Evolutionary conservation across 2,113 vertebrate genomes (phyloP).

Genomic region (Cyprinodon tularosa): DNA sequence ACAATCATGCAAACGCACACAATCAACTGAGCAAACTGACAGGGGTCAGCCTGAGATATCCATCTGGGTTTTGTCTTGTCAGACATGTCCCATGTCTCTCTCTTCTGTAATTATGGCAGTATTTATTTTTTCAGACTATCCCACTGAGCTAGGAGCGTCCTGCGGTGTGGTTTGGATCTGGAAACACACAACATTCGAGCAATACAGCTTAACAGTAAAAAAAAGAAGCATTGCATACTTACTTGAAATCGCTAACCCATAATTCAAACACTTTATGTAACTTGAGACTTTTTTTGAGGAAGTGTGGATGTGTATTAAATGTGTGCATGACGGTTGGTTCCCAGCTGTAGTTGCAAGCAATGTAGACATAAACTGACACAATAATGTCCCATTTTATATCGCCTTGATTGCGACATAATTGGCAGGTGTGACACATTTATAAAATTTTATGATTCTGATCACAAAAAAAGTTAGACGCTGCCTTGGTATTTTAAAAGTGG

Average conservation of each 20-base stretch:
- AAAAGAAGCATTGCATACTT: constrained; percentile 46
- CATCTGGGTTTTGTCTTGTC: constrained; percentile 85
- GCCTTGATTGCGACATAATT: constrained; percentile 21
- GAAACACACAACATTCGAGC: constrained; percentile 71
- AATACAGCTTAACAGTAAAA: constrained; percentile 71
- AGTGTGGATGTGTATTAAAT: constrained; percentile 24
- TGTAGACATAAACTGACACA: constrained; percentile 30
- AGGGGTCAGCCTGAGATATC: constrained; percentile 71
- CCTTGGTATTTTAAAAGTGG: background rate
- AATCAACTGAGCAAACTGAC: constrained; percentile 14
- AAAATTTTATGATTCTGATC: background rate
- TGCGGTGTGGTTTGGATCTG: constrained; percentile 75
- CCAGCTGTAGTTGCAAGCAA: constrained; percentile 15
- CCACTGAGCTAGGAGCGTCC: constrained; percentile 74
- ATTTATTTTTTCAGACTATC: constrained; percentile 83
- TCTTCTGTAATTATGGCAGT: constrained; percentile 84
- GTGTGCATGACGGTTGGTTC: constrained; percentile 18
- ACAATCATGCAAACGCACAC: constrained; percentile 38
- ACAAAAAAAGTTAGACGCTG: background rate
- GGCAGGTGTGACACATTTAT: background rate
- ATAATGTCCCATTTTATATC: constrained; percentile 36
- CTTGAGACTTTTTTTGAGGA: constrained; percentile 41
- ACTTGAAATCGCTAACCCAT: constrained; percentile 70
- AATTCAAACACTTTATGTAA: constrained; percentile 74
- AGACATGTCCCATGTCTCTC: constrained; percentile 81